Evolutionary conservation across 2,113 vertebrate species (phyloP).

Genomic region (Rhinolophus sinicus): DNA sequence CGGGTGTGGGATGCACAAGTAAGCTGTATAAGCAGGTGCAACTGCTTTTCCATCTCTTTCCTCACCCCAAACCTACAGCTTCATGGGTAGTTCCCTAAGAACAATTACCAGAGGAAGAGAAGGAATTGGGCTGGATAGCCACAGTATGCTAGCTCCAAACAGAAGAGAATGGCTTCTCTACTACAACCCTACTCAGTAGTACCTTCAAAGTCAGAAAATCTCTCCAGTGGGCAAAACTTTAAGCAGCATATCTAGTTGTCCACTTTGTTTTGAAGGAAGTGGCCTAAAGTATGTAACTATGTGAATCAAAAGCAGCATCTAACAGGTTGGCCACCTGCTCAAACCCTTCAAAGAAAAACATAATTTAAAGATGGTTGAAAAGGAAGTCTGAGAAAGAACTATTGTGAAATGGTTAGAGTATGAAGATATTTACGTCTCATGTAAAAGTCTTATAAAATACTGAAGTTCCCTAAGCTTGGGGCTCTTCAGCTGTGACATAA

Average conservation of each 20-base stretch:
- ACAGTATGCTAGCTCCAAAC: background rate
- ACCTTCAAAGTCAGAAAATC: background rate
- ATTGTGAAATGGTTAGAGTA: background rate
- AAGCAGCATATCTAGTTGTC: background rate
- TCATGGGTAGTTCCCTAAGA: background rate
- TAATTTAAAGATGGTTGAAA: background rate
- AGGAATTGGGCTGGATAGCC: background rate
- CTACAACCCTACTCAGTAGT: background rate
- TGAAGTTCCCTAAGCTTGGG: background rate
- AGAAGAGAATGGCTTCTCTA: background rate
- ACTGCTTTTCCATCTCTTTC: background rate
- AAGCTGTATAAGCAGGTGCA: background rate
- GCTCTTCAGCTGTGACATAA: background rate
- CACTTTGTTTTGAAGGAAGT: background rate
- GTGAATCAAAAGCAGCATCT: background rate
- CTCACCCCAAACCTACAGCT: background rate
- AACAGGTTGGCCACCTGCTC: background rate
- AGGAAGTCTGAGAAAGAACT: background rate
- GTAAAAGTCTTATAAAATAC: background rate
- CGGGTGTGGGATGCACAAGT: background rate
- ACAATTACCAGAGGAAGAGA: background rate
- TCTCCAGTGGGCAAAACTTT: background rate
- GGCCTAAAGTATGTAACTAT: background rate
- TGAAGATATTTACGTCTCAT: background rate
- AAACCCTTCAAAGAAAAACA: background rate